A percentile compares a stretch with the other conserved stretches of the same genome.
These are phyloP conservation scores for Andrena trimmerana DNA, from an alignment of 2,888 invertebrate genomes.

Conservation along the genomic window DNA sequence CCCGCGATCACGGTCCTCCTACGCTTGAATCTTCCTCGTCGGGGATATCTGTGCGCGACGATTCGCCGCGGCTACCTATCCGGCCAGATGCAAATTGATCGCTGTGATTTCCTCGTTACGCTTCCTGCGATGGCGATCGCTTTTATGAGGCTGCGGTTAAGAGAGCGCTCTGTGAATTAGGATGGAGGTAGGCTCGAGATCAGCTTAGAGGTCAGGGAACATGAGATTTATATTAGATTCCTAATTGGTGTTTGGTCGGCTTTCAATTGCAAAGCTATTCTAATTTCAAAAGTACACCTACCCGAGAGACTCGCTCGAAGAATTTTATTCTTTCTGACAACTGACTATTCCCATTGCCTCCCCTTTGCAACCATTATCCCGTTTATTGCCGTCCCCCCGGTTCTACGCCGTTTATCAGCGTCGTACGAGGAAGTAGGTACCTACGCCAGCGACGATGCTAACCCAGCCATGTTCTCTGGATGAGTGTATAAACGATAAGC, in stretches of 20 bases:
- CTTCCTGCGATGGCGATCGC: not conserved
- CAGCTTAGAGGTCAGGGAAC: too few relatives aligned
- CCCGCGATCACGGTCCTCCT: conserved; percentile 17
- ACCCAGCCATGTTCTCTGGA: conserved; percentile 13
- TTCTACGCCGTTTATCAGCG: conserved; percentile 36
- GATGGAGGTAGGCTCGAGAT: too few relatives aligned
- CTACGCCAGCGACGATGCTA: conserved; percentile 10
- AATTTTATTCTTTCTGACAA: not conserved
- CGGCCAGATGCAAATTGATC: conserved; percentile 44
- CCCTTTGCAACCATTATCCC: conserved; percentile 4
- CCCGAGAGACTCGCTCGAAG: not conserved
- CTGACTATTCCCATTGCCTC: not conserved
- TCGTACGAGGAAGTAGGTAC: conserved; percentile 28
- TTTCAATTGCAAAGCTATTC: too few relatives aligned
- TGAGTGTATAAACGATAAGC: conserved; percentile 29
- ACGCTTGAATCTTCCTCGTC: conserved; percentile 17
- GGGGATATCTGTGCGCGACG: not conserved
- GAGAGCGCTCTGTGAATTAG: too few relatives aligned
- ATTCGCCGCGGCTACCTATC: conserved; percentile 25
- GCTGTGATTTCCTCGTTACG: conserved; percentile 10
- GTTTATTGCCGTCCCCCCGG: conserved; percentile 2
- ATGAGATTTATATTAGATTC: too few relatives aligned
- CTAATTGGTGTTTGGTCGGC: too few relatives aligned
- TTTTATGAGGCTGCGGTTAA: not conserved
- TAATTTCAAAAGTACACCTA: not conserved